A percentile compares a stretch with the other conserved stretches of the same genome.
phyloP scores from a whole-genome alignment of 2,113 vertebrate species.

The Aleadryas rufinucha region DNA sequence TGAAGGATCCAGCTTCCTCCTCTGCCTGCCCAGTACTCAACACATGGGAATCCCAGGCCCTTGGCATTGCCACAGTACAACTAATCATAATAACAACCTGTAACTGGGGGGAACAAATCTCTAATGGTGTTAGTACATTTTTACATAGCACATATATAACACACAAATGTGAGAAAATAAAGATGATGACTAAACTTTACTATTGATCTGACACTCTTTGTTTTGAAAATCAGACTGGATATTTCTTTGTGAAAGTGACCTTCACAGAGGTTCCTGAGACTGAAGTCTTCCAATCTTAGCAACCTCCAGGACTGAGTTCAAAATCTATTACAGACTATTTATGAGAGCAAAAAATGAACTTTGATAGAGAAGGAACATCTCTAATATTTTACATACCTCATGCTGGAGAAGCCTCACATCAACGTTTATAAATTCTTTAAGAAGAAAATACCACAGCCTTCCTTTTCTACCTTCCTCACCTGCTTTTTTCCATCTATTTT shows the following conservation, averaged over 20 bases:
- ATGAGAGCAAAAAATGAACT: neutral
- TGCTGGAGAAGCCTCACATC: neutral
- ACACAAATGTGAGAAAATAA: neutral
- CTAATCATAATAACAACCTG: neutral
- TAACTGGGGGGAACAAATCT: neutral
- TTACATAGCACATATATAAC: neutral
- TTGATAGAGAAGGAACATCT: neutral
- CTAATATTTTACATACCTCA: neutral
- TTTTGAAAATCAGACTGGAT: neutral
- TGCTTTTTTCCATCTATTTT: neutral
- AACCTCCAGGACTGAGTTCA: neutral
- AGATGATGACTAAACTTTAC: neutral
- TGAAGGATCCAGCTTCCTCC: neutral
- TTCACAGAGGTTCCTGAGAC: neutral
- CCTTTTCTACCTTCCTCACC: neutral
- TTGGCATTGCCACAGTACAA: fast-evolving
- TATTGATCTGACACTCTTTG: neutral
- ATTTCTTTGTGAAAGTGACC: neutral
- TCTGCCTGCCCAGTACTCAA: neutral
- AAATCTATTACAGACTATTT: neutral
- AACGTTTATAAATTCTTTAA: neutral
- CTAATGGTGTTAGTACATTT: neutral
- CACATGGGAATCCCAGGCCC: neutral
- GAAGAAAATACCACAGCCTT: neutral
- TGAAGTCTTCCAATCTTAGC: neutral